A percentile compares a stretch with the other conserved stretches of the same genome.
These are phyloP conservation scores for Axis porcinus DNA, from an alignment of 2,113 vertebrate genomes.

Conservation along the genomic window DNA sequence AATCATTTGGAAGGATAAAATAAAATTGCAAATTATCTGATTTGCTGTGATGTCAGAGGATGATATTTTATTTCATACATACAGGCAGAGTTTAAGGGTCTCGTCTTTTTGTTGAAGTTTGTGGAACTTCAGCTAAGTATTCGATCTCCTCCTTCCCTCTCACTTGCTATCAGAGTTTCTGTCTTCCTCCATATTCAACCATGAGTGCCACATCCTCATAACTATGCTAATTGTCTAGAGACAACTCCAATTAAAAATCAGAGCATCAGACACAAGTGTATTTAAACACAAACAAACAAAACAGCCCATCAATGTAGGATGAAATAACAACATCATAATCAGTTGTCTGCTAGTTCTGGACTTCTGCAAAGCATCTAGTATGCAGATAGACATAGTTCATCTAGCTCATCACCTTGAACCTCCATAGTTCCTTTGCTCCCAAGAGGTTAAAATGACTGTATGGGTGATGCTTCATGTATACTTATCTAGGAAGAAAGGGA, in stretches of 20 bases:
- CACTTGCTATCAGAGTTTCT: neutral
- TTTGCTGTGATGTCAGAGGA: neutral
- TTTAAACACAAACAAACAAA: constrained; percentile 15
- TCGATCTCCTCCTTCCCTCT: neutral
- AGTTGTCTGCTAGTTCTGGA: neutral
- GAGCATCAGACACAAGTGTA: neutral
- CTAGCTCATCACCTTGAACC: neutral
- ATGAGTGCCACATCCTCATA: neutral
- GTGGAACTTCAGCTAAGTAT: neutral
- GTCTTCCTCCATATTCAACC: neutral
- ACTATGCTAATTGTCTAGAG: neutral
- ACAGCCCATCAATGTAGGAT: neutral
- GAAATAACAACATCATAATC: neutral
- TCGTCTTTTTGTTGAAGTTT: neutral
- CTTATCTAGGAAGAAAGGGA: constrained; percentile 55
- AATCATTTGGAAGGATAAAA: constrained; percentile 7
- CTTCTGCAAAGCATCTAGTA: neutral
- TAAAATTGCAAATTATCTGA: neutral
- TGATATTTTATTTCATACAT: neutral
- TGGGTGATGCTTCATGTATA: constrained; percentile 23
- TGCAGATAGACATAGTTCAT: neutral
- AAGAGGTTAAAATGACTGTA: constrained; percentile 20
- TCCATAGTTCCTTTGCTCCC: neutral
- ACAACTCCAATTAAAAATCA: neutral
- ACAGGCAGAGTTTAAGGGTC: neutral